These are phyloP conservation scores for Pseudochirops cupreus DNA, from an alignment of 2,797 vertebrate species.

Conservation along the genomic window DNA sequence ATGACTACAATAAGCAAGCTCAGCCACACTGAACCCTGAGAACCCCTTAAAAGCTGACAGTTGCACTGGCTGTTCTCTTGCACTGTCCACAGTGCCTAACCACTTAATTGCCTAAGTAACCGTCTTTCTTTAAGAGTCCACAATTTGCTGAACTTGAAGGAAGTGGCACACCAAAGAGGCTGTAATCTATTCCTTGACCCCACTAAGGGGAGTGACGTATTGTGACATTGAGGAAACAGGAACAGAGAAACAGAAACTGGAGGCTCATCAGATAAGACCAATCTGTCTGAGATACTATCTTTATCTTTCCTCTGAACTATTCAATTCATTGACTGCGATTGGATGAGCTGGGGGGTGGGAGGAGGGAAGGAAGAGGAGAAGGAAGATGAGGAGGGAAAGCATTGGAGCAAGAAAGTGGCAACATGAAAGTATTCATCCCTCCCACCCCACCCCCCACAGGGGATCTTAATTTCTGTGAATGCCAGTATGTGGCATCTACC, in stretches of 20 bases:
- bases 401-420: neutral
- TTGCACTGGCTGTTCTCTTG: constrained; percentile 71
- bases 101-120: constrained; percentile 87
- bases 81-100: constrained; percentile 78
- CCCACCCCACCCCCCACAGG: neutral
- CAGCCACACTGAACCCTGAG: neutral
- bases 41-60: constrained; percentile 49
- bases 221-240: constrained; percentile 62
- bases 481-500: neutral
- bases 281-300: neutral
- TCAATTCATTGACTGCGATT: neutral
- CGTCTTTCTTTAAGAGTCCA: constrained; percentile 75
- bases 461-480: neutral
- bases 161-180: constrained; percentile 83
- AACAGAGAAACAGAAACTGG: constrained; percentile 58
- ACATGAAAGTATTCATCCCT: neutral
- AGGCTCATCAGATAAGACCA: constrained; percentile 3
- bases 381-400: neutral
- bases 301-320: constrained; percentile 39
- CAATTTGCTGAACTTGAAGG: constrained; percentile 80
- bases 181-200: constrained; percentile 78
- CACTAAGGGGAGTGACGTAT: constrained; percentile 56
- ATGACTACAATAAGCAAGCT: constrained; percentile 8
- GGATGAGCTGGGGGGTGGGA: too few species aligned
- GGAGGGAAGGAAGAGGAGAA: neutral